phyloP scores from a whole-genome alignment of 2,888 invertebrate genomes.

The Orchesella flavescens region DNA sequence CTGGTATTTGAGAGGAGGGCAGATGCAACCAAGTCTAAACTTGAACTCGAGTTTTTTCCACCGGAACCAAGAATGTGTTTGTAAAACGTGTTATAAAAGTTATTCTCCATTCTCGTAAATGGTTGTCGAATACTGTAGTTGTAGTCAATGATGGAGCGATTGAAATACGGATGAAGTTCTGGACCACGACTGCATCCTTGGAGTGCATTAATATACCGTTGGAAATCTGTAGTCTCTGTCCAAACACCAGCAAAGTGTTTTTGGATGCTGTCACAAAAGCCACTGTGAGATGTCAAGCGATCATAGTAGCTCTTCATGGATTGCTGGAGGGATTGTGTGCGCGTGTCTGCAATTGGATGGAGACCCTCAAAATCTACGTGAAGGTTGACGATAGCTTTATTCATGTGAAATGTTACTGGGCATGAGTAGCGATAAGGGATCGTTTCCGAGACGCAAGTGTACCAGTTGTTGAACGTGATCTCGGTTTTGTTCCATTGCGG shows the following conservation, averaged over 20 bases:
- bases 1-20: conserved; percentile 67
- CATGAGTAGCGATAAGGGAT: conserved; percentile 66
- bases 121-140: conserved; percentile 62
- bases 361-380: conserved; percentile 68
- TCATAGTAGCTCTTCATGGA: conserved; percentile 26
- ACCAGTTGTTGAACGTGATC: conserved; percentile 46
- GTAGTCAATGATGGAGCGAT: conserved; percentile 26
- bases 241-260: conserved; percentile 61
- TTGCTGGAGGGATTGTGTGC: neutral
- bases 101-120: conserved; percentile 70
- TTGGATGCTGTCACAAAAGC: conserved; percentile 68
- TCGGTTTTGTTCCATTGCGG: conserved; percentile 53
- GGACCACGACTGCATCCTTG: conserved; percentile 47
- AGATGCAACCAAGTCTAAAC: conserved; percentile 42
- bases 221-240: conserved; percentile 48
- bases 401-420: conserved; percentile 69
- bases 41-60: conserved; percentile 56
- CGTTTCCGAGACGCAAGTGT: conserved; percentile 35
- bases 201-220: conserved; percentile 56
- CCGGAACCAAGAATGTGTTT: conserved; percentile 67
- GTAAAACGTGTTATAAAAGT: conserved; percentile 68
- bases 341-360: conserved; percentile 60
- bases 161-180: conserved; percentile 25
- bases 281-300: conserved; percentile 4
- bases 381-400: conserved; percentile 67